A percentile compares a stretch with the other conserved stretches of the same genome.
These are phyloP conservation scores for Tinamus guttatus DNA, from an alignment of 2,113 vertebrate genomes.

Conservation along the genomic window DNA sequence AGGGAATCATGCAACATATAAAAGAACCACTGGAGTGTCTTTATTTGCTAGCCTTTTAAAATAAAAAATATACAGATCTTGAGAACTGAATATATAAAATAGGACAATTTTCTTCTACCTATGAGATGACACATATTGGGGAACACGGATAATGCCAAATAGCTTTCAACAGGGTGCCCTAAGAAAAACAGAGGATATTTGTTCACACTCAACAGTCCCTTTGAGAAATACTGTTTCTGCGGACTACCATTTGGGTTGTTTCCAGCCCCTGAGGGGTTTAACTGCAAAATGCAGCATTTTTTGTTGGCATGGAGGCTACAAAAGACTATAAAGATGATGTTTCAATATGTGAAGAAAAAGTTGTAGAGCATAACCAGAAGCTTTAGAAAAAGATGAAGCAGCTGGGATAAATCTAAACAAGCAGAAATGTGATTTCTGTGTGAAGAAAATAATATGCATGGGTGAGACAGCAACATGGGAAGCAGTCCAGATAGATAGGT, in stretches of 20 bases:
- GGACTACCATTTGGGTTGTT: constrained; percentile 46
- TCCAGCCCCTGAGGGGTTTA: constrained; percentile 46
- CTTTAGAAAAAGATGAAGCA: neutral
- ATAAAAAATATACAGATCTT: neutral
- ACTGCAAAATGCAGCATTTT: constrained; percentile 42
- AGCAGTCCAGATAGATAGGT: neutral
- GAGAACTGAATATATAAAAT: neutral
- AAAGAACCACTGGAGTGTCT: neutral
- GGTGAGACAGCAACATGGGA: neutral
- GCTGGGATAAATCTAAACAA: neutral
- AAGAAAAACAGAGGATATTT: constrained; percentile 57
- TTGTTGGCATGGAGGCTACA: neutral
- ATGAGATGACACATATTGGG: neutral
- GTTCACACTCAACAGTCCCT: constrained; percentile 61
- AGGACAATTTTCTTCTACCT: neutral
- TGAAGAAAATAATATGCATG: neutral
- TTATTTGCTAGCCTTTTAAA: neutral
- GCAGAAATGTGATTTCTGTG: neutral
- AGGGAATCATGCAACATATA: neutral
- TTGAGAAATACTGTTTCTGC: constrained; percentile 58
- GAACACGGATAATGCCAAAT: constrained; percentile 32
- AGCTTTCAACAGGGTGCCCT: constrained; percentile 53
- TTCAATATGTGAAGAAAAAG: neutral
- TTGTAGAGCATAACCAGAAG: neutral
- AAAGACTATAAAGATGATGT: constrained; percentile 4